Evolutionary conservation across 2,797 vertebrate genomes (phyloP).

Genomic region (Oophaga sylvatica): DNA sequence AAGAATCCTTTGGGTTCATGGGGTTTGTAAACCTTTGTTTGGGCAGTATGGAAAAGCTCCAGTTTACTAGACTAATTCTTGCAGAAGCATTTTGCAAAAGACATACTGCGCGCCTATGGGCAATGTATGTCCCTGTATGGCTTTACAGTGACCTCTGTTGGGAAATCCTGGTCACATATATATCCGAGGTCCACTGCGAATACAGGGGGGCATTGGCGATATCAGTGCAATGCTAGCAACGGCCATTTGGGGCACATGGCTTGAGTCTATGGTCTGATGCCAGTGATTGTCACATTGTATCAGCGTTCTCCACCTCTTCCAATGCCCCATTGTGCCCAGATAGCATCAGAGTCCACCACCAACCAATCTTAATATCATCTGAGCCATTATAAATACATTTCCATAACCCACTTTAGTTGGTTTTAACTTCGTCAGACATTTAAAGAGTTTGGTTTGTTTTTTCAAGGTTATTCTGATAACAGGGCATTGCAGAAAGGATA

Average conservation of each 20-base stretch:
- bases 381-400: neutral
- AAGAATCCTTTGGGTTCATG: too few species aligned
- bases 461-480: conserved; percentile 34
- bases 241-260: neutral
- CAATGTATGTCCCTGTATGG: too few species aligned
- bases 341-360: neutral
- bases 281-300: neutral
- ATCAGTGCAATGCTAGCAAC: neutral
- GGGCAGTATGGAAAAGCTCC: too few species aligned
- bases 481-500: conserved; percentile 40
- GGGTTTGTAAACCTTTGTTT: too few species aligned
- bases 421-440: neutral
- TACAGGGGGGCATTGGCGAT: neutral
- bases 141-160: too few species aligned
- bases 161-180: too few species aligned
- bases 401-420: neutral
- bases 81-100: too few species aligned
- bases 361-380: neutral
- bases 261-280: neutral
- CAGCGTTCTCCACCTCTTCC: neutral
- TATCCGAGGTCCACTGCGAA: too few species aligned
- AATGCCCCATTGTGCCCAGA: neutral
- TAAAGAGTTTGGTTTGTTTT: neutral
- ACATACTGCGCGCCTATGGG: too few species aligned
- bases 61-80: too few species aligned